Evolutionary conservation across 2,797 vertebrate species (phyloP), one percentile per base, ranked within the genome.

Genomic region (Karalla daura): DNA sequence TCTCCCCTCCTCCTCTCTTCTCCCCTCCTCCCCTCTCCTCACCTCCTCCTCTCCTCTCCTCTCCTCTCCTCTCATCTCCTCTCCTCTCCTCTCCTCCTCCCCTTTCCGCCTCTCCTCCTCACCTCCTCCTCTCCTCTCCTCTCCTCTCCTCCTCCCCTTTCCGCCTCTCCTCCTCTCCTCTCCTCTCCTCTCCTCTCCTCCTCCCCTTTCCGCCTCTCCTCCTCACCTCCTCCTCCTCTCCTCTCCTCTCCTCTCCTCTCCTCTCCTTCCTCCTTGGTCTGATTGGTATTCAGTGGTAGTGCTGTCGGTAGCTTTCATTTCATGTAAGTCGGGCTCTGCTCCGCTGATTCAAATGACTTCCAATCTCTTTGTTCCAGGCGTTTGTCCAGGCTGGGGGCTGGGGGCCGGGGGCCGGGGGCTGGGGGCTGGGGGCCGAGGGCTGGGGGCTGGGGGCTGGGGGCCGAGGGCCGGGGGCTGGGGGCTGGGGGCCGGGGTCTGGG

Each of bases 291-390:
- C 88, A 74, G 14, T 15, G 12, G 25, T 20, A 7, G 64, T 73
- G 45, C 64, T 14, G 58, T 66, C 40, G 49, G 52, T 49, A 46
- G 73, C 76, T 82, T 83, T 81, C 81, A 84, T 78, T 80, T 55
- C 73, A 53, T 81, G 79, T 76, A 77, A 81, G 79, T 85, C 87
- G 80, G 86, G 85, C 84, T 76, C 78, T 43, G 78, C 81, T 56
- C 66, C 78, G 63, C 65, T 45, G 68, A 84, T 88, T 88, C 69
- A 84, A 86, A 89, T 81, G 78, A 88, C 87, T 85, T 87, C 88
- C 85, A 87, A 86, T 85, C 86, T 88, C 89, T 91, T 80, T 84
- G 88, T 89, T 83, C 88, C 85, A 84, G 90, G 88, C 87, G 67
- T 68, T 33, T 63, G 75, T 88, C 90, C 88, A 88, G 78, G 68